Evolutionary conservation across 2,888 invertebrate species (phyloP), one percentile per base, ranked within the genome.

Genomic region (Drosophila ezoana): DNA sequence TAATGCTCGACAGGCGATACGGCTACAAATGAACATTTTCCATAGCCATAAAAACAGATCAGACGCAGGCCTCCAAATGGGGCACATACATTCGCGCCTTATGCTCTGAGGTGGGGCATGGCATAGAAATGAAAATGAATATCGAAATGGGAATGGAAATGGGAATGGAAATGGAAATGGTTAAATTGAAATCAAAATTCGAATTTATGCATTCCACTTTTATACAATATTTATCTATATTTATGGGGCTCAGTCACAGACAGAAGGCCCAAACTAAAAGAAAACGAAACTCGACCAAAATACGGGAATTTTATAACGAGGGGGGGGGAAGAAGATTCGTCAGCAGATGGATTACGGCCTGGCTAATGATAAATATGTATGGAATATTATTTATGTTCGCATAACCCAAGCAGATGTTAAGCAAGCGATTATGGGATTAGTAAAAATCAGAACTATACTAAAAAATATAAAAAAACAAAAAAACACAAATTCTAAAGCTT

Each of bases 201-300:
- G 63, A 81, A 88, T 83, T 76, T 75, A 72, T 84, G 81, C 45
- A 72, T 78, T 60, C 67, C 76, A 84, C 72, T 76, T 78, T 86
- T 88, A 79, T 76, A 78, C 63, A 62, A 88, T 87, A 86, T 88
- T 74, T 83, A 86, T 79, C 65, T 75, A 64, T 87, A 74, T 81
- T 74, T 87, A 75, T 81, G 66, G 58, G 73, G 68, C 86, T 72
- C 85, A 85, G 81, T 83, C 78, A 18, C 2, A n/a, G n/a, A 18
- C 18, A 68, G 53, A 64, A 52, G 63, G 58, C 70, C 18, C 61
- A 60, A 56, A 59, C 65, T 20, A 4, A n/a, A n/a, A n/a, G 0
- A 18, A 76, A 79, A 82, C 86, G 82, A 74, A 65, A 44, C 57
- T 61, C 59, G 57, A 64, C 59, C 57, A 59, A 54, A n/a, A 40